Percentiles rank a stretch among this genome's conserved stretches.
Evolutionary conservation across 2,797 vertebrate species (phyloP).

Genomic region (Peromyscus nudipes): DNA sequence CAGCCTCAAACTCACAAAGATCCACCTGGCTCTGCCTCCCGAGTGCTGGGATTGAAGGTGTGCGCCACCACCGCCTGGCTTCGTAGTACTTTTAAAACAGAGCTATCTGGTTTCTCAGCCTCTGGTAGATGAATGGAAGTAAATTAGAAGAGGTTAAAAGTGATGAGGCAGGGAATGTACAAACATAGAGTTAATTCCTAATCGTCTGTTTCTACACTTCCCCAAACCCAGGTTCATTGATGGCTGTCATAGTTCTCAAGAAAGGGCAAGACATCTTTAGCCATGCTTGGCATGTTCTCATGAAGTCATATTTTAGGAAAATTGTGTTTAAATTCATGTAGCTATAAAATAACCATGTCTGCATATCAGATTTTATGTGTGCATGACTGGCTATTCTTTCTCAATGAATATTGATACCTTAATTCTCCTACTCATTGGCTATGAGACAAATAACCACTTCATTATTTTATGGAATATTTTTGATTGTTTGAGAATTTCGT

Average conservation of each 20-base stretch:
- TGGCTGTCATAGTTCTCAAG: neutral
- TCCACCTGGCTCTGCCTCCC: too few relatives aligned
- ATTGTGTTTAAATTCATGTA: conserved; percentile 14
- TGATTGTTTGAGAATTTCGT: neutral
- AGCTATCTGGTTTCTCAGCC: conserved; percentile 55
- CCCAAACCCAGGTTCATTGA: neutral
- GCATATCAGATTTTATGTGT: neutral
- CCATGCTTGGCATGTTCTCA: conserved; percentile 35
- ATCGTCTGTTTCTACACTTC: neutral
- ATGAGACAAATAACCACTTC: neutral
- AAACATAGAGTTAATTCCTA: conserved; percentile 6
- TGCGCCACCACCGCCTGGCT: neutral
- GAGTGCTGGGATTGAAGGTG: too few relatives aligned
- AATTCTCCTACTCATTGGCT: neutral
- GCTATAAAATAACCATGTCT: neutral
- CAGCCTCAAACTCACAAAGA: too few relatives aligned
- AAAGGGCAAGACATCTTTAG: neutral
- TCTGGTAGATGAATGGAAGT: conserved; percentile 52
- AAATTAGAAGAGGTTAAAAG: conserved; percentile 62
- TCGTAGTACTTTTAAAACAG: conserved; percentile 53
- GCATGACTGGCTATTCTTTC: neutral
- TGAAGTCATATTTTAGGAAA: conserved; percentile 4
- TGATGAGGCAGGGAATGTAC: neutral
- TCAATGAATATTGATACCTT: neutral
- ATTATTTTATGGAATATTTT: neutral